Evolutionary conservation across 1,140 invertebrate species (phyloP), one percentile per base, ranked within the genome.

Genomic region (Daktulosphaira vitifoliae): DNA sequence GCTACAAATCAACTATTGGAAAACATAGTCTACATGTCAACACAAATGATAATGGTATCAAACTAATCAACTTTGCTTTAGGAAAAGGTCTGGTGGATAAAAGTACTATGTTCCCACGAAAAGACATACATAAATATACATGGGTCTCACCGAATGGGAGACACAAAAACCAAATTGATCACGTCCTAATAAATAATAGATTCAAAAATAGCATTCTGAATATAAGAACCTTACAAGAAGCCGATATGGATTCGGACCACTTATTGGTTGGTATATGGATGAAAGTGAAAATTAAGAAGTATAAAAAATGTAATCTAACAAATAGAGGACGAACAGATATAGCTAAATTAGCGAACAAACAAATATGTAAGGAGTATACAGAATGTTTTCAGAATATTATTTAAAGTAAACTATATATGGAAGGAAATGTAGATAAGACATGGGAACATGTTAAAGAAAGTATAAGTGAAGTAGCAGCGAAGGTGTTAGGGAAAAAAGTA

Each of bases 281-380:
- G 11, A 33, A 33, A 33, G 29, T 33, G 29, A 33, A 33, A 33
- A 33, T 33, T 33, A 33, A 33, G 49, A 51, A 51, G 25, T 50
- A 51, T 51, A 29, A 51, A 15, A 26, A 50, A 50, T 15, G 48
- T 26, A 50, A 50, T 50, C 4, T 50, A 50, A 50, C 23, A 16
- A 46, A 26, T 15, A 49, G 13, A 49, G 48, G 48, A 25, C 48
- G 22, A 49, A 49, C 48, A 7, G 23, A 26, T 50, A 50, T 50
- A 50, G 13, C 1, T 50, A 50, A n/a, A 3, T n/a, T 50, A 50
- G 23, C 3, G 48, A 22, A 50, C 29, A 33, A 33, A 33, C 29
- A 50, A 50, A 50, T 50, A 50, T 50, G 23, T n/a, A 50, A 50
- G 13, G 23, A 50, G n/a, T 42, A 51, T 51, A n/a, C 6, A 51